A percentile compares a stretch with the other conserved stretches of the same genome.
These are phyloP conservation scores for Antheraea pernyi DNA, from an alignment of 1,140 invertebrate genomes.

Conservation along the genomic window DNA sequence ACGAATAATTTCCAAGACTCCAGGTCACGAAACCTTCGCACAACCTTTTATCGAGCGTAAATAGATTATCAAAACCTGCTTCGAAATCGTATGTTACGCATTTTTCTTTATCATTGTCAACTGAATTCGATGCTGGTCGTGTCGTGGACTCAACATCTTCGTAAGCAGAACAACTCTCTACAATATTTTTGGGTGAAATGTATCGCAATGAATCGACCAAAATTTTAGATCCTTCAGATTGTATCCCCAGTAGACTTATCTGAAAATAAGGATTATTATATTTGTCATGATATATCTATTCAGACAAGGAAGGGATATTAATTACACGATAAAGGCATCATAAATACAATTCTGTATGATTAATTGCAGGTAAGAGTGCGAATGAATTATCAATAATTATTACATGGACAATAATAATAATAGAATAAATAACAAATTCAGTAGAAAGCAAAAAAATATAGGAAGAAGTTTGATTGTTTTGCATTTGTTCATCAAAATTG, in stretches of 20 bases:
- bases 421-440: neutral
- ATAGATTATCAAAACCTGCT: conserved; percentile 19
- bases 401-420: too few species aligned
- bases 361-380: too few species aligned
- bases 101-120: conserved; percentile 1
- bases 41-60: conserved; percentile 15
- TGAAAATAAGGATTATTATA: conserved; percentile 18
- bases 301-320: too few species aligned
- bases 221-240: conserved; percentile 26
- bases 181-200: conserved; percentile 24
- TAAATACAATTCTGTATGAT: too few species aligned
- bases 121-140: conserved; percentile 3
- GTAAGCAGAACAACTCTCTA: conserved; percentile 37
- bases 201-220: conserved; percentile 46
- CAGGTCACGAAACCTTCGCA: conserved; percentile 28
- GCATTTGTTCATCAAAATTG: conserved; percentile 4
- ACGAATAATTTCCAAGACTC: conserved; percentile 26
- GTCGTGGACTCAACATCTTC: conserved; percentile 16
- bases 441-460: neutral
- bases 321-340: too few species aligned
- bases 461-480: neutral
- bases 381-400: too few species aligned
- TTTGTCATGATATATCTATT: too few species aligned
- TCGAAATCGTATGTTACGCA: conserved; percentile 22
- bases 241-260: conserved; percentile 35